These are phyloP conservation scores for Mesorhabditis spiculigera DNA, from an alignment of 2,888 invertebrate species.

Conservation along the genomic window DNA sequence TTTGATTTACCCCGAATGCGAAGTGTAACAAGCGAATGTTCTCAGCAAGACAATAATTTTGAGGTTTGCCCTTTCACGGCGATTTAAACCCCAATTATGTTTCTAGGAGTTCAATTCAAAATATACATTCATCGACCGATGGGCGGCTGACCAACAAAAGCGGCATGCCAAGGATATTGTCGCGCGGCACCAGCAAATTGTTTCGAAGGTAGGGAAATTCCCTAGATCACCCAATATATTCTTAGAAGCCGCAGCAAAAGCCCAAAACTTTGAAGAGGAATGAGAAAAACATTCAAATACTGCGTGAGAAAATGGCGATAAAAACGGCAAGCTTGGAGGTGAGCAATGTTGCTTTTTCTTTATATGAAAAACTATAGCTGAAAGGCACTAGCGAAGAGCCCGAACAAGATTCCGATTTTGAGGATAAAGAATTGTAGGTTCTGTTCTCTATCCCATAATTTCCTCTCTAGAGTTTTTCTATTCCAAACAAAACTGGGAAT, in stretches of 20 bases:
- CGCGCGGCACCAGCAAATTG: neutral
- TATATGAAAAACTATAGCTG: too few relatives aligned
- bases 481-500: neutral
- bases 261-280: too few relatives aligned
- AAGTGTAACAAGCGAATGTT: neutral
- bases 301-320: too few relatives aligned
- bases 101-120: neutral
- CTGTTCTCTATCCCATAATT: neutral
- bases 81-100: neutral
- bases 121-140: neutral
- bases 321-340: too few relatives aligned
- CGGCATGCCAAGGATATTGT: slow-evolving; percentile 6
- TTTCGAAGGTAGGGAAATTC: neutral
- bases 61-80: neutral
- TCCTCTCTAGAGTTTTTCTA: neutral
- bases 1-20: too few relatives aligned
- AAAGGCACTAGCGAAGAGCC: too few relatives aligned
- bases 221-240: too few relatives aligned
- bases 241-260: too few relatives aligned
- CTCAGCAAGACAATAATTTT: neutral
- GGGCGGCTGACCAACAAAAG: slow-evolving; percentile 1
- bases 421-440: slow-evolving; percentile 1
- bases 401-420: neutral
- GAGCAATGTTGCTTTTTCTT: too few relatives aligned
- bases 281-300: too few relatives aligned